Percentiles rank a stretch among this genome's conserved stretches.
phyloP scores from a whole-genome alignment of 92 coral and sea anemone species.

The Phenganax marumi region DNA sequence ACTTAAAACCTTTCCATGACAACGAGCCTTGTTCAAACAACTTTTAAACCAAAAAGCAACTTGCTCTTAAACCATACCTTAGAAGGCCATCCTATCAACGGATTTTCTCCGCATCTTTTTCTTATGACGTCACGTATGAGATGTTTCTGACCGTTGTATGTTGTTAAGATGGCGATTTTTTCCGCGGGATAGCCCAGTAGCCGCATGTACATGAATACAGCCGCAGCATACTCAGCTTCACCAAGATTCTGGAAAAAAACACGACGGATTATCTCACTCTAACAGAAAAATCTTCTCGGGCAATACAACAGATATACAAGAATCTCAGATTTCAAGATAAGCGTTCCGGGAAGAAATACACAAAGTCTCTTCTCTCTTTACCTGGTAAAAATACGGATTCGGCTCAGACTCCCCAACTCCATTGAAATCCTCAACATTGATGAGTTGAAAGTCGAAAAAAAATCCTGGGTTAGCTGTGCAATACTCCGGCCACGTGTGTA shows the following conservation, averaged over 20 bases:
- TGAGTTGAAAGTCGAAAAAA: conserved; percentile 85
- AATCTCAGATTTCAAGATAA: background rate
- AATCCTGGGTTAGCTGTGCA: conserved; percentile 95
- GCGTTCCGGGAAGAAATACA: background rate
- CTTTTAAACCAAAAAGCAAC: background rate
- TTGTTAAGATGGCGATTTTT: conserved; percentile 88
- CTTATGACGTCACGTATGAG: conserved; percentile 95
- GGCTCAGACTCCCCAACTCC: conserved; percentile 99
- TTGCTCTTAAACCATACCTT: conserved; percentile 59
- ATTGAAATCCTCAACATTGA: conserved; percentile 91
- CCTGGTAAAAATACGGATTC: conserved; percentile 98
- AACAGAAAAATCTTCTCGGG: too few relatives aligned
- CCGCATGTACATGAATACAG: conserved; percentile 99
- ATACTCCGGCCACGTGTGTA: conserved; percentile 90
- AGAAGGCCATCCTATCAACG: conserved; percentile 96
- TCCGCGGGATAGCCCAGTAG: conserved; percentile 95
- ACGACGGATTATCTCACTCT: too few relatives aligned
- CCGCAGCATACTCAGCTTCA: conserved; percentile 97
- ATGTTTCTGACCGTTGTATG: conserved; percentile 98
- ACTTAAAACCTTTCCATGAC: background rate
- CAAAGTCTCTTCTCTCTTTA: conserved; percentile 3
- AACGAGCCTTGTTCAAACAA: background rate
- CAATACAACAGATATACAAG: too few relatives aligned
- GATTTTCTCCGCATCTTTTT: conserved; percentile 94
- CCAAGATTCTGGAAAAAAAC: conserved; percentile 75